Conservation (phyloP, 2,888 invertebrate species). For the Zaprionus obscuricornis region DNA sequence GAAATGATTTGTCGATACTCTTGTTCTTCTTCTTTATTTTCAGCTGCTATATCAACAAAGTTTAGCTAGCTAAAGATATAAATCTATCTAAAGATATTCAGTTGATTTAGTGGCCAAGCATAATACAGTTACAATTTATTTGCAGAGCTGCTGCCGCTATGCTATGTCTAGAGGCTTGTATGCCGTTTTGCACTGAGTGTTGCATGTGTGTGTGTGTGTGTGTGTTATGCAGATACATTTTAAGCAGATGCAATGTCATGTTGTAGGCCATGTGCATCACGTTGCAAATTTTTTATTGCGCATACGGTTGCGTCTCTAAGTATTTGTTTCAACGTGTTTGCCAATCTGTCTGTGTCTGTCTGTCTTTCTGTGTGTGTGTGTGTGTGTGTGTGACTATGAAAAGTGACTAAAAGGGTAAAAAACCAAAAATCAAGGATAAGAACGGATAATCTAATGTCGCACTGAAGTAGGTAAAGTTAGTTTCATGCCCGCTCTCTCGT, state of each 20-base stretch:
- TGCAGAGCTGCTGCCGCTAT: too few relatives aligned
- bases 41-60: too few relatives aligned
- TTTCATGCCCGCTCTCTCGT: conserved; percentile 29
- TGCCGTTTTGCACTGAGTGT: too few relatives aligned
- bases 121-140: too few relatives aligned
- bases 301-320: conserved; percentile 6
- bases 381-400: conserved; percentile 21
- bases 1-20: too few relatives aligned
- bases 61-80: too few relatives aligned
- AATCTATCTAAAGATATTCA: too few relatives aligned
- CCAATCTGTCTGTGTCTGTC: not conserved
- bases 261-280: conserved; percentile 67
- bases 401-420: conserved; percentile 76
- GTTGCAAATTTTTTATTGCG: conserved; percentile 36
- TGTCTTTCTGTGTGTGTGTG: conserved; percentile 14
- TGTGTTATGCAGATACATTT: conserved; percentile 51
- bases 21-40: too few relatives aligned
- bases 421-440: conserved; percentile 83
- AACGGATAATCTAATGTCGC: conserved; percentile 81
- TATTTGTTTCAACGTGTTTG: not conserved
- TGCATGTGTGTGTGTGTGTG: conserved; percentile 2
- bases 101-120: too few relatives aligned
- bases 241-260: conserved; percentile 49
- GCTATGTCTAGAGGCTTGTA: too few relatives aligned
- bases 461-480: conserved; percentile 65